Evolutionary conservation across 2,113 vertebrate genomes (phyloP), one percentile per base, ranked within the genome.

Genomic region (Rhynchopsitta pachyrhyncha): DNA sequence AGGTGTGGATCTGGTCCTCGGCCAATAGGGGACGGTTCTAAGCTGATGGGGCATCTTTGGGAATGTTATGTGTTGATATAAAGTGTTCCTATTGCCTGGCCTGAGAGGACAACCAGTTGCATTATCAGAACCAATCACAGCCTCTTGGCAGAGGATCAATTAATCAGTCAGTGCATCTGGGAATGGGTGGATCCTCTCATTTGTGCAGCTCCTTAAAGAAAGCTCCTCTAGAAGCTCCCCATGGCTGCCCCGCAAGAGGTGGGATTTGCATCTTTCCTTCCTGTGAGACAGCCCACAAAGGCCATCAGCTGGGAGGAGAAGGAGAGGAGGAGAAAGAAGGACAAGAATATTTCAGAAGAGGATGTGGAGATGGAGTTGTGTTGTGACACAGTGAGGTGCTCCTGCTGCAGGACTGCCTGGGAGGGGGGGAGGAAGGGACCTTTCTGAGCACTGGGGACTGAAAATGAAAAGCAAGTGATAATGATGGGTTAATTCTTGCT

Each of bases 401-500:
- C 5, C 6, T 7, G 0, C 4, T 33, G 11, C 2, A 57, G 50
- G 35, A 35, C 13, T 41, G 52, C 5, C 8, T 70, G 29, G 18
- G 44, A 7, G 5, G 28, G 27, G 71, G 11, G 47, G 39, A 71
- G 11, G 47, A 35, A 71, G 22, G 24, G 52, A 20, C 4, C 10
- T 68, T 69, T 23, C 19, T 35, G 42, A 52, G n/a, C 20, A 22
- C 7, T 27, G n/a, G 10, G n/a, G 31, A 3, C 60, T 47, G 27
- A 17, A 79, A 37, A n/a, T 2, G 11, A 68, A 44, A 39, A 37
- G 35, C 3, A 17, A 29, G 60, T 25, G 42, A 9, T 22, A 31
- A 2, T 5, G 27, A 2, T 5, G 41, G 63, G 12, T 4, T n/a
- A 15, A 10, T 50, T 33, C 17, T 71, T 0, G 0, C 7, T 73